Evolutionary conservation across 2,888 invertebrate species (phyloP), one percentile per base, ranked within the genome.

Genomic region (Cynaeus angustus): DNA sequence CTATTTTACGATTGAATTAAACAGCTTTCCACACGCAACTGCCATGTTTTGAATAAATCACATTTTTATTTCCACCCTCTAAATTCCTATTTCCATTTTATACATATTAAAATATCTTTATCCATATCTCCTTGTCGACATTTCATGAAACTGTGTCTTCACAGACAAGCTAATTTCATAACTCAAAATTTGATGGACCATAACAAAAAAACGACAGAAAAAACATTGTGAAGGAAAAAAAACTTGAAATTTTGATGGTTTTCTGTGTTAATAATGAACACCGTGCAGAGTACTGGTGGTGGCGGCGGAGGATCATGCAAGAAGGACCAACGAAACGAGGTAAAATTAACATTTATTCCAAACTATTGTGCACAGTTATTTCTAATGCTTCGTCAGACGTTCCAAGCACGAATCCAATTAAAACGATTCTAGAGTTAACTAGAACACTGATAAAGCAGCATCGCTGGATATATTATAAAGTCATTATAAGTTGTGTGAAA

Each of bases 201-300:
- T 45, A 59, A n/a, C 59, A 7, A 14, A 45, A 10, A 30, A 41
- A 16, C 50, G 21, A 21, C 21, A 45, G n/a, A 58, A 26, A 8
- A 26, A 45, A 38, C 38, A 10, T 21, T 50, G 52, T 33, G 16
- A 38, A 16, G 56, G 14, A 41, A n/a, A 21, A 30, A 10, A n/a
- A n/a, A n/a, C 14, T 53, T 16, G 5, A 30, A 43, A 1, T 70
- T 70, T 73, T 74, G 70, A 77, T 78, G 76, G 65, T 70, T 64
- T 65, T 67, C 45, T 26, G 52, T 45, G 58, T 50, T 71, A 74
- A 84, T 74, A 56, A 90, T 91, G 90, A 90, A 91, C 80, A 90
- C 90, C 1, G 90, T 91, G 43, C 90, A 90, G 82, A 90, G 90
- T 77, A 86, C 88, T 0, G 90, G 89, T 6, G 87, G 88, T 0